Conservation (phyloP, 2,888 invertebrate genomes). For the Andrena dorsata region DNA sequence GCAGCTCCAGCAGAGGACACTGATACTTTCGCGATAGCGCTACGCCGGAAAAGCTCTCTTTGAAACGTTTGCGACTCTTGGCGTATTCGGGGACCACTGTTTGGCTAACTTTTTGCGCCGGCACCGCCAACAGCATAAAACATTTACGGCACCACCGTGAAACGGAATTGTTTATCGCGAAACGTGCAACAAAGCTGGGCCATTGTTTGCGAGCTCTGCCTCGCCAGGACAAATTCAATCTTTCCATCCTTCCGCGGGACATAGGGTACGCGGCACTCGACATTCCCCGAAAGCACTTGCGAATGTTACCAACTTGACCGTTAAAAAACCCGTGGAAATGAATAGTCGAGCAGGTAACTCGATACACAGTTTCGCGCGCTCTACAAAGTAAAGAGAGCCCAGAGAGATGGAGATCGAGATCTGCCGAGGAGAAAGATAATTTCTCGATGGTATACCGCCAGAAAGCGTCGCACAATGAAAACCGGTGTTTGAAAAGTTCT, state of each 20-base stretch:
- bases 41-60: constrained; percentile 20
- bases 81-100: constrained; percentile 39
- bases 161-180: constrained; percentile 66
- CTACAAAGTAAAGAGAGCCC: neutral
- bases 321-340: neutral
- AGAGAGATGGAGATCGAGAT: neutral
- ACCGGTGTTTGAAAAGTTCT: constrained; percentile 35
- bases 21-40: neutral
- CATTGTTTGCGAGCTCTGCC: constrained; percentile 27
- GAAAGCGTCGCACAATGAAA: constrained; percentile 19
- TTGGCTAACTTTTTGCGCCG: constrained; percentile 31
- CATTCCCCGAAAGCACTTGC: neutral
- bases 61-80: constrained; percentile 25
- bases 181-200: constrained; percentile 19
- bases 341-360: neutral
- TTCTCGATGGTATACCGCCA: neutral
- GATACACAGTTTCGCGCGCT: neutral
- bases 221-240: constrained; percentile 2
- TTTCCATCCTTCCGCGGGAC: neutral
- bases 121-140: constrained; percentile 27
- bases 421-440: constrained; percentile 13
- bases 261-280: neutral
- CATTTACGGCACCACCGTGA: constrained; percentile 45
- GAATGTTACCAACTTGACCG: neutral
- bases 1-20: too few species aligned